These are phyloP conservation scores for Falco concolor DNA, from an alignment of 2,797 vertebrate species.

Conservation along the genomic window DNA sequence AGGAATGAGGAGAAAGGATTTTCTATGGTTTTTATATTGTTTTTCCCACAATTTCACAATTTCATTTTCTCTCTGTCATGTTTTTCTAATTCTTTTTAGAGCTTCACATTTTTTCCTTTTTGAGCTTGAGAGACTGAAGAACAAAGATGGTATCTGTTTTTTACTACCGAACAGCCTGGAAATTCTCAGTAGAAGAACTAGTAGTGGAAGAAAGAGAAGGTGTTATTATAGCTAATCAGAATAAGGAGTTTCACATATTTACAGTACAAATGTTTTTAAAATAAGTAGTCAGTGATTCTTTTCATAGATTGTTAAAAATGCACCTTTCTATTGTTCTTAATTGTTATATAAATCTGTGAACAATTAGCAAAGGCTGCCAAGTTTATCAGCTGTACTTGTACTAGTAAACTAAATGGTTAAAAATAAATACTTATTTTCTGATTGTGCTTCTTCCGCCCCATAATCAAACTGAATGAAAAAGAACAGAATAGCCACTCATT, in stretches of 20 bases:
- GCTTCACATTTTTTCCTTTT: not conserved
- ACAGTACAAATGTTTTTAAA: not conserved
- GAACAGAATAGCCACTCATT: not conserved
- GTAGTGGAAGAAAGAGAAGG: not conserved
- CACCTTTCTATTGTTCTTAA: not conserved
- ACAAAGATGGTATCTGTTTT: not conserved
- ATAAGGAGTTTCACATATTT: not conserved
- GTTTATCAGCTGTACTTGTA: not conserved
- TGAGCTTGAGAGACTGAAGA: not conserved
- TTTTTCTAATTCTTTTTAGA: not conserved
- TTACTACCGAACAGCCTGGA: not conserved
- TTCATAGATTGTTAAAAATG: not conserved
- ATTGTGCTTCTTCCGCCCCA: not conserved
- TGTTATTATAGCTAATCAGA: not conserved
- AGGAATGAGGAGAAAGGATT: not conserved
- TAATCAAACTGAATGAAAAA: not conserved
- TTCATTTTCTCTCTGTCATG: not conserved
- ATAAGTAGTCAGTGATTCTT: not conserved
- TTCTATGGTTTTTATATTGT: not conserved
- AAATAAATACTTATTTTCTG: not conserved
- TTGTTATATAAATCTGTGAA: not conserved
- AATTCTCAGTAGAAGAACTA: not conserved
- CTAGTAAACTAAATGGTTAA: not conserved
- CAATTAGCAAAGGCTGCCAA: not conserved
- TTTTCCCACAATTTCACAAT: not conserved